A percentile compares a stretch with the other conserved stretches of the same genome.
These are phyloP conservation scores for Drosophila bifasciata DNA, from an alignment of 1,140 invertebrate genomes.

Conservation along the genomic window DNA sequence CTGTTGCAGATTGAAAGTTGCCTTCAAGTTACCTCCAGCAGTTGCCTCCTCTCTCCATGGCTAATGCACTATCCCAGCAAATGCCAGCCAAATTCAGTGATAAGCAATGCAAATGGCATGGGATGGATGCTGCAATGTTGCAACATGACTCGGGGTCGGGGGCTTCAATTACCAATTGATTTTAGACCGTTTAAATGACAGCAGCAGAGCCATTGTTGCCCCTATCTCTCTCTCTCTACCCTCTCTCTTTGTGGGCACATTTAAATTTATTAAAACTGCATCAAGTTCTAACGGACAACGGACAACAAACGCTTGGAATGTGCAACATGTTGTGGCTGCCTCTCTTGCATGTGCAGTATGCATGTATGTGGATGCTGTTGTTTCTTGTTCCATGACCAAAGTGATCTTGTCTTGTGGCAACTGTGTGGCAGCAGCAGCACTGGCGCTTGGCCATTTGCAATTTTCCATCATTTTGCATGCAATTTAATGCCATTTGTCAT, in stretches of 20 bases:
- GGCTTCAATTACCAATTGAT: constrained; percentile 75
- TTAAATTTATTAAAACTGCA: constrained; percentile 82
- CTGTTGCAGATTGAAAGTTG: constrained; percentile 10
- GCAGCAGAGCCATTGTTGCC: constrained; percentile 46
- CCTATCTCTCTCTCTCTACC: constrained; percentile 3
- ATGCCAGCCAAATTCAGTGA: constrained; percentile 59
- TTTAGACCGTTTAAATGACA: constrained; percentile 68
- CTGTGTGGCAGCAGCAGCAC: constrained; percentile 13
- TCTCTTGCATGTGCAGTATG: constrained; percentile 6
- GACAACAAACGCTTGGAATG: constrained; percentile 46
- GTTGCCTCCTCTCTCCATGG: constrained; percentile 63
- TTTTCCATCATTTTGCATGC: constrained; percentile 72
- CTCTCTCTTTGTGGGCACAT: constrained; percentile 48
- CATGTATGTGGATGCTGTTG: constrained; percentile 28
- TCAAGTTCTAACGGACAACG: constrained; percentile 60
- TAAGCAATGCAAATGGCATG: constrained; percentile 55
- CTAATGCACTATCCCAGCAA: constrained; percentile 30
- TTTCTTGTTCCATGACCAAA: constrained; percentile 68
- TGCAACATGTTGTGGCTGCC: constrained; percentile 49
- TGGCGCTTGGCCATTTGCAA: constrained; percentile 48
- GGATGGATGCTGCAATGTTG: no score
- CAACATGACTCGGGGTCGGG: constrained; percentile 35
- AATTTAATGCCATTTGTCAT: constrained; percentile 81
- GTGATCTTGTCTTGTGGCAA: constrained; percentile 38
- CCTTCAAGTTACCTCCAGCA: constrained; percentile 33